Evolutionary conservation across 2,888 invertebrate species (phyloP).

Genomic region (Bembecia ichneumoniformis): DNA sequence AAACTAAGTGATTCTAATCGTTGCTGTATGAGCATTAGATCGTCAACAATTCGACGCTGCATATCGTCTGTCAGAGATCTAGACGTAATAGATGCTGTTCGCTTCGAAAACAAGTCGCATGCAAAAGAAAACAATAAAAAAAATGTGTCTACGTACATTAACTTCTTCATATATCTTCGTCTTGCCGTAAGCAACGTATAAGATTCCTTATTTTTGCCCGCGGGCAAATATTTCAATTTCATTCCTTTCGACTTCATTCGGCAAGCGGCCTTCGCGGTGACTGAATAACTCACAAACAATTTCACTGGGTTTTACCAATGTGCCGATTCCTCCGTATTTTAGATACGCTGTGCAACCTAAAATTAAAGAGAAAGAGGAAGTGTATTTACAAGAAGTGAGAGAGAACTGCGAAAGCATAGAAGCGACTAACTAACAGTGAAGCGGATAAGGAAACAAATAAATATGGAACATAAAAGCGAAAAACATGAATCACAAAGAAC

Average conservation of each 20-base stretch:
- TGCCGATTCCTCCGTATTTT: conserved; percentile 4
- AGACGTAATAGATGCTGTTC: too few relatives aligned
- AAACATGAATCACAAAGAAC: not conserved
- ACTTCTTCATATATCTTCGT: conserved; percentile 77
- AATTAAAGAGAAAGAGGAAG: conserved; percentile 50
- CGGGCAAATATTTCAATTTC: conserved; percentile 76
- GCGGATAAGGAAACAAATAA: not conserved
- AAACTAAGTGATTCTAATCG: too few relatives aligned
- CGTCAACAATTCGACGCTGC: too few relatives aligned
- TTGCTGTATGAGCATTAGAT: too few relatives aligned
- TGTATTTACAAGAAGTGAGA: conserved; percentile 42
- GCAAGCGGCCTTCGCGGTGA: conserved; percentile 22
- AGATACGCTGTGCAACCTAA: conserved; percentile 18
- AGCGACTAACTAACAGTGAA: conserved; percentile 9
- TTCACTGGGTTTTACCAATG: not conserved
- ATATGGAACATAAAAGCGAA: too few relatives aligned
- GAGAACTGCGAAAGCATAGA: conserved; percentile 12
- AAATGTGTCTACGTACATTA: conserved; percentile 68
- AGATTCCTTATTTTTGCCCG: conserved; percentile 72
- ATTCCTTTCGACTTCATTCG: conserved; percentile 67
- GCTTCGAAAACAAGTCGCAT: conserved; percentile 1
- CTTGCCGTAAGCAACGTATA: conserved; percentile 74
- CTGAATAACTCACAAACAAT: not conserved
- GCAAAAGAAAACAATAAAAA: conserved; percentile 8
- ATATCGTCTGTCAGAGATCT: too few relatives aligned